A percentile compares a stretch with the other conserved stretches of the same genome.
phyloP scores from a whole-genome alignment of 2,888 invertebrate genomes.

The Melinopterus prodromus region DNA sequence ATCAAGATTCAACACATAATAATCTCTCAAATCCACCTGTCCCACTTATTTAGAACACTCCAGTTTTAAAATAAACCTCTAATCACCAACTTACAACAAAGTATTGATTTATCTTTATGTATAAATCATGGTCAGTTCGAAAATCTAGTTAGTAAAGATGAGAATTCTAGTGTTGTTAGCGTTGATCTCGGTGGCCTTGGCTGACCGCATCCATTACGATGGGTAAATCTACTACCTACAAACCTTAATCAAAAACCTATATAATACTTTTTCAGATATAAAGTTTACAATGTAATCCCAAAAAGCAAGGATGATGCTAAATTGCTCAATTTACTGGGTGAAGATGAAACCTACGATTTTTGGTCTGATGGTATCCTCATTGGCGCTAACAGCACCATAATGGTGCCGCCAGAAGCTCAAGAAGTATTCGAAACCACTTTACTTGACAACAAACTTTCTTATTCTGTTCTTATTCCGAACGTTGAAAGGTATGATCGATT shows the following conservation, averaged over 20 bases:
- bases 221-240: not conserved
- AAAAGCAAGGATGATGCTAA: conserved; percentile 4
- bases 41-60: not conserved
- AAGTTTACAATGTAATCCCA: conserved; percentile 13
- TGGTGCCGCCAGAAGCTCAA: conserved; percentile 59
- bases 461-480: conserved; percentile 19
- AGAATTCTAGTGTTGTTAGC: conserved; percentile 11
- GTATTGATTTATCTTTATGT: not conserved
- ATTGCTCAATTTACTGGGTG: conserved; percentile 15
- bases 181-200: conserved; percentile 17
- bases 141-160: conserved; percentile 18
- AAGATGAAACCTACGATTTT: conserved; percentile 47
- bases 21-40: not conserved
- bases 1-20: not conserved
- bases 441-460: conserved; percentile 16
- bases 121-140: not conserved
- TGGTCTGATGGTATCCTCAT: conserved; percentile 55
- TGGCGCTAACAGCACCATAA: conserved; percentile 60
- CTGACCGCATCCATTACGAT: conserved; percentile 15
- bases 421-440: conserved; percentile 48
- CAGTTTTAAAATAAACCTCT: not conserved
- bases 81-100: not conserved
- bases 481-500: conserved; percentile 19
- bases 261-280: not conserved
- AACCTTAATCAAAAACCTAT: not conserved